These are phyloP conservation scores for Eolophus roseicapilla DNA, from an alignment of 2,113 vertebrate genomes.

Conservation along the genomic window DNA sequence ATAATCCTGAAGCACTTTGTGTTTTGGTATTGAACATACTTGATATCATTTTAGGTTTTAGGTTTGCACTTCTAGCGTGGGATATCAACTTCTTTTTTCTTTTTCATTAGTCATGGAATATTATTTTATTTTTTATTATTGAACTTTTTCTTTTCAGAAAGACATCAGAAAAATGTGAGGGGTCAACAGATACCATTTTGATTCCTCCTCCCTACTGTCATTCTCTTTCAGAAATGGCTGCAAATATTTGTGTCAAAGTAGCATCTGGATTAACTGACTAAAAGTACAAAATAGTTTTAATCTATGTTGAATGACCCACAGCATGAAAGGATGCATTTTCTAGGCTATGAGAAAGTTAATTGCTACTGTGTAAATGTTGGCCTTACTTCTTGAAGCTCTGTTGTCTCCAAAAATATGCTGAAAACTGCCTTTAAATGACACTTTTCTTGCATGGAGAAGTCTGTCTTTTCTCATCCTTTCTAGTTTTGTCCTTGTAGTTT, in stretches of 20 bases:
- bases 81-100: background rate
- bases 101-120: background rate
- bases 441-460: background rate
- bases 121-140: background rate
- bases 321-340: background rate
- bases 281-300: background rate
- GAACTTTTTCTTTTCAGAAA: background rate
- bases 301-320: background rate
- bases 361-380: background rate
- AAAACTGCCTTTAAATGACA: background rate
- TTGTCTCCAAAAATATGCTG: background rate
- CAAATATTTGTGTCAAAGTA: background rate
- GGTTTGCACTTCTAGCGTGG: background rate
- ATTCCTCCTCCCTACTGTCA: background rate
- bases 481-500: background rate
- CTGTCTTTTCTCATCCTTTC: background rate
- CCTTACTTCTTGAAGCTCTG: background rate
- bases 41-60: background rate
- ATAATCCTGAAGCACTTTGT: background rate
- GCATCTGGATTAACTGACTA: background rate
- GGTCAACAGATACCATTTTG: background rate
- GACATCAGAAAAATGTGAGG: background rate
- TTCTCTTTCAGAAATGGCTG: background rate
- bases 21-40: background rate
- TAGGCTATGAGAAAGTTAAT: background rate